phyloP scores from a whole-genome alignment of 2,888 invertebrate genomes.

The Apodemia mormo region DNA sequence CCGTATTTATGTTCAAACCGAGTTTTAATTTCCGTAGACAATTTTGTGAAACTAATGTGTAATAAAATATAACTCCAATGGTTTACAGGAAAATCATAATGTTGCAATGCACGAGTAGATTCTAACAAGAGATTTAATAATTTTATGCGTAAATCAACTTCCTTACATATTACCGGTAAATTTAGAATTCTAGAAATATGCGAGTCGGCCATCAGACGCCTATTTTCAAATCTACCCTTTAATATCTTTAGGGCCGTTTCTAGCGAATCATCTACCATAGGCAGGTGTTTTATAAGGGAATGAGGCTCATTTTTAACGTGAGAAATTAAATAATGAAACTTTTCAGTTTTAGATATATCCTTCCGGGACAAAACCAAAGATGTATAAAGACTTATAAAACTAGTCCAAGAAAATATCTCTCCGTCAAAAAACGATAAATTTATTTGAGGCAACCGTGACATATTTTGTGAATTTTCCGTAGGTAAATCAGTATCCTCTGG shows the following conservation, averaged over 20 bases:
- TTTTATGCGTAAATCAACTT: not conserved
- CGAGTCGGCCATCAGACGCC: conserved; percentile 6
- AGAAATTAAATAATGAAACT: conserved; percentile 14
- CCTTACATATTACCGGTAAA: no score
- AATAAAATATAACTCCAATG: no score
- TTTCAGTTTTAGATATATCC: not conserved
- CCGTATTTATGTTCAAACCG: conserved; percentile 17
- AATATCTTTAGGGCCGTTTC: not conserved
- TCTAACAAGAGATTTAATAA: conserved; percentile 10
- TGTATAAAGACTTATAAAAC: not conserved
- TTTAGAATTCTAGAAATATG: conserved; percentile 15
- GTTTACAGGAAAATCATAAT: conserved; percentile 9
- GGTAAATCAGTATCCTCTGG: no score
- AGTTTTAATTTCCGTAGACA: conserved; percentile 10
- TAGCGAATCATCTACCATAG: no score
- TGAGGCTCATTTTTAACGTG: conserved; percentile 15
- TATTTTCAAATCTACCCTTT: conserved; percentile 15
- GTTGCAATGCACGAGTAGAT: conserved; percentile 6
- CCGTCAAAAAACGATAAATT: not conserved
- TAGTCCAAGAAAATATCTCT: no score
- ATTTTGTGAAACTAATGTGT: conserved; percentile 11
- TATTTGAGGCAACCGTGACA: no score
- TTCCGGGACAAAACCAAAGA: not conserved
- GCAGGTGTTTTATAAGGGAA: conserved; percentile 11
- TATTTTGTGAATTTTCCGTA: no score